Evolutionary conservation across 1,140 invertebrate genomes (phyloP), one percentile per base, ranked within the genome.

Genomic region (Drosophila melanica): DNA sequence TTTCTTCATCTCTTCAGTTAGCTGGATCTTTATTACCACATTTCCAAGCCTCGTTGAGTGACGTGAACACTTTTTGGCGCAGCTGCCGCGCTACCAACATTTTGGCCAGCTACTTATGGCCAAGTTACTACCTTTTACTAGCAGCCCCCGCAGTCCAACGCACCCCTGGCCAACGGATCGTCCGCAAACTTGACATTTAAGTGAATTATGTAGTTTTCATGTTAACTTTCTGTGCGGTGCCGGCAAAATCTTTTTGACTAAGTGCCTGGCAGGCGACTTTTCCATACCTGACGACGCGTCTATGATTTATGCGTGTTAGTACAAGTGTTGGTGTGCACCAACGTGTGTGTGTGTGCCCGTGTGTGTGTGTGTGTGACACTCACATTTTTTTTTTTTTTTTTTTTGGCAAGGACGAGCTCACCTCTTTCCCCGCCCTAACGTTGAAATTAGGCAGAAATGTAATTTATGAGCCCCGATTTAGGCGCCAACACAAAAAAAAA

Each of bases 171-270:
- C 27, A 27, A 7, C 6, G 7, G 5, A 50, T 10, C 33, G 20
- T 12, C 41, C 10, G 23, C 55, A 69, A 78, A 80, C 66, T 72
- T 82, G 77, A 87, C 84, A 87, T 84, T 79, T 87, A 62, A 80
- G 79, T 87, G 79, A 87, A 84, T 87, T 89, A 87, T 87, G 79
- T 77, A 77, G 69, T 89, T 84, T 89, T 79, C 78, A 69, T 84
- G 79, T 68, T 71, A 55, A 77, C 69, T 79, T 70, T 79, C 50
- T 60, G 55, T 55, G 55, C 57, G 51, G 14, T 60, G 42, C 66
- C 59, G 71, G 71, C 59, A 62, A 78, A 58, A 75, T 62, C 62
- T 57, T 44, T 60, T 60, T 67, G 72, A 70, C 72, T 75, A 75
- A 75, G 72, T 75, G 67, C 66, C 58, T 63, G 65, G 65, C 58